Evolutionary conservation across 2,888 invertebrate genomes (phyloP).

Genomic region (Galerucella pusilla): DNA sequence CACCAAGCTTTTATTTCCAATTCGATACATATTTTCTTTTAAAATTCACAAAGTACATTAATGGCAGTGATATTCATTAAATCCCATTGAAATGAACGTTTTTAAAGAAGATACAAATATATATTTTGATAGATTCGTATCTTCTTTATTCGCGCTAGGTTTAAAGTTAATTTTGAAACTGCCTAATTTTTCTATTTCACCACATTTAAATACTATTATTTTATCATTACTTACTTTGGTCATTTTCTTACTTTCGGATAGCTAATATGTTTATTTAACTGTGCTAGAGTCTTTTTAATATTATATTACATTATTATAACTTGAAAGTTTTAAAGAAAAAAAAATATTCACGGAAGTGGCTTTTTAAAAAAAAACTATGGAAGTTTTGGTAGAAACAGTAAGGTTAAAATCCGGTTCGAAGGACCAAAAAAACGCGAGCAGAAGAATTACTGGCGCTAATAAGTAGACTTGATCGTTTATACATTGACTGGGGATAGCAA

Average conservation of each 20-base stretch:
- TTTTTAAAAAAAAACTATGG: neutral
- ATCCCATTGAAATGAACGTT: neutral
- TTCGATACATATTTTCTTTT: neutral
- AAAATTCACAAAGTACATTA: neutral
- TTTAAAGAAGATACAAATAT: neutral
- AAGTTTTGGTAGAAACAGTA: too few species aligned
- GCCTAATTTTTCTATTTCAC: neutral
- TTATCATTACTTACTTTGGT: slow-evolving; percentile 7
- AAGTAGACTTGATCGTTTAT: too few species aligned
- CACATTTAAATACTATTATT: slow-evolving; percentile 12
- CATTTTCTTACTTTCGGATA: slow-evolving; percentile 4
- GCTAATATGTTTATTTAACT: neutral
- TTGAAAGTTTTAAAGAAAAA: neutral
- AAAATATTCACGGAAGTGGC: neutral
- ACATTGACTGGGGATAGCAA: neutral
- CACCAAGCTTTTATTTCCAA: neutral
- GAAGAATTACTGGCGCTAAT: too few species aligned
- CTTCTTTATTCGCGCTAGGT: neutral
- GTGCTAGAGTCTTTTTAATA: slow-evolving; percentile 1
- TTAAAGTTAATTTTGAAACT: neutral
- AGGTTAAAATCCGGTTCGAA: too few species aligned
- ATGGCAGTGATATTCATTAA: slow-evolving; percentile 16
- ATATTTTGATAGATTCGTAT: neutral
- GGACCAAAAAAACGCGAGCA: too few species aligned
- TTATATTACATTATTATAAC: neutral